Conservation (phyloP, 2,888 invertebrate species). For the Cerastis leucographa region DNA sequence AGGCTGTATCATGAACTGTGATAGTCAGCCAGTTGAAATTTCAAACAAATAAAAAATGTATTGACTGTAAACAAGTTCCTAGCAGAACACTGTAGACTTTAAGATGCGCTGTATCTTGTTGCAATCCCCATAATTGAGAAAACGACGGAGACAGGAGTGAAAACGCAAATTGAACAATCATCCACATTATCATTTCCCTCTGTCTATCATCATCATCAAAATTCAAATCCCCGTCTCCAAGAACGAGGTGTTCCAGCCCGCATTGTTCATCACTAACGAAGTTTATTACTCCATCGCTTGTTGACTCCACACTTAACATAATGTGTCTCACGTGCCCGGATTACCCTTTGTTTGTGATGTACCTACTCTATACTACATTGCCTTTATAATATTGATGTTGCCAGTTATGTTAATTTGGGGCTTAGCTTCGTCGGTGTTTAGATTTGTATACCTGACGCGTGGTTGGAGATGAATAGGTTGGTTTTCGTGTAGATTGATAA, state of each 20-base stretch:
- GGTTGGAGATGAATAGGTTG: conserved; percentile 12
- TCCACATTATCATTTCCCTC: neutral
- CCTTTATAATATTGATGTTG: conserved; percentile 61
- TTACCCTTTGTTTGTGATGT: conserved; percentile 58
- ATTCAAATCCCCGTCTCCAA: neutral
- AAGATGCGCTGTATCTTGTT: neutral
- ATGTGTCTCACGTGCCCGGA: conserved; percentile 57
- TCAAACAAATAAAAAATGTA: too few species aligned
- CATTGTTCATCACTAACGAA: conserved; percentile 46
- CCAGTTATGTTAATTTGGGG: conserved; percentile 55
- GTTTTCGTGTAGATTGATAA: conserved; percentile 1
- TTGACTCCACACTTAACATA: conserved; percentile 63
- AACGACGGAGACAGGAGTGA: neutral
- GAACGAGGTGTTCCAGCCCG: conserved; percentile 8
- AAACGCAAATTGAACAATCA: too few species aligned
- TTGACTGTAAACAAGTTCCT: neutral
- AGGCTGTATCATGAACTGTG: too few species aligned
- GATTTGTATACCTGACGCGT: conserved; percentile 15
- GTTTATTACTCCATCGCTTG: conserved; percentile 58
- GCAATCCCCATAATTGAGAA: neutral
- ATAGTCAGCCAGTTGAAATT: too few species aligned
- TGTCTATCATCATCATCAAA: neutral
- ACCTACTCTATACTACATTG: conserved; percentile 42
- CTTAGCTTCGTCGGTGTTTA: conserved; percentile 17
- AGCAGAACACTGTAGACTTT: too few species aligned